Conservation (phyloP, 1,140 invertebrate genomes). For the Drosophila melanogaster region DNA sequence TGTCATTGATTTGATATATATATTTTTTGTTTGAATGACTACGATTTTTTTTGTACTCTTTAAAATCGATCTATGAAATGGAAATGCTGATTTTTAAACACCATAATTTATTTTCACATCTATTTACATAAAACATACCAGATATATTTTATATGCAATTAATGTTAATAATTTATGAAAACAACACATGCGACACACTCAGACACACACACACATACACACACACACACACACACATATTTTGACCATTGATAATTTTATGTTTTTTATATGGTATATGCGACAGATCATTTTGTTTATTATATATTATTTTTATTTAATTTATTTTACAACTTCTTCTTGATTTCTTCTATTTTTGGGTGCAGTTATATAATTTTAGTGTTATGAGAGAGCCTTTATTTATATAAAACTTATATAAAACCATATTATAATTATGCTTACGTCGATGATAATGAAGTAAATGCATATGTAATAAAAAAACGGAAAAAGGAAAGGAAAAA, state of each 20-base stretch:
- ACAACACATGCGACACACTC: constrained; percentile 21
- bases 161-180: constrained; percentile 80
- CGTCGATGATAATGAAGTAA: constrained; percentile 21
- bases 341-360: constrained; percentile 55
- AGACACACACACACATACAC: constrained; percentile 38
- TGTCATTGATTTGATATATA: constrained; percentile 2
- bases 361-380: constrained; percentile 72
- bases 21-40: constrained; percentile 19
- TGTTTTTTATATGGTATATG: constrained; percentile 68
- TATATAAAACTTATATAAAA: constrained; percentile 39
- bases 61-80: constrained; percentile 19
- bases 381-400: constrained; percentile 39
- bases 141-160: constrained; percentile 60
- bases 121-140: constrained; percentile 45
- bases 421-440: constrained; percentile 42
- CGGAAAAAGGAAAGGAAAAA: constrained; percentile 10
- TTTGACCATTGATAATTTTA: constrained; percentile 82
- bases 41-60: constrained; percentile 23
- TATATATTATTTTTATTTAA: constrained; percentile 61
- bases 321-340: constrained; percentile 65
- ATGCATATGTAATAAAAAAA: constrained; percentile 30
- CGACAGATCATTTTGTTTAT: constrained; percentile 63
- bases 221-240: constrained; percentile 41
- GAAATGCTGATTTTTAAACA: constrained; percentile 45
- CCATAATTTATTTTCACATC: constrained; percentile 69